Base-by-base conservation (phyloP, 2,113 vertebrate species). In the Globicephala melas region DNA sequence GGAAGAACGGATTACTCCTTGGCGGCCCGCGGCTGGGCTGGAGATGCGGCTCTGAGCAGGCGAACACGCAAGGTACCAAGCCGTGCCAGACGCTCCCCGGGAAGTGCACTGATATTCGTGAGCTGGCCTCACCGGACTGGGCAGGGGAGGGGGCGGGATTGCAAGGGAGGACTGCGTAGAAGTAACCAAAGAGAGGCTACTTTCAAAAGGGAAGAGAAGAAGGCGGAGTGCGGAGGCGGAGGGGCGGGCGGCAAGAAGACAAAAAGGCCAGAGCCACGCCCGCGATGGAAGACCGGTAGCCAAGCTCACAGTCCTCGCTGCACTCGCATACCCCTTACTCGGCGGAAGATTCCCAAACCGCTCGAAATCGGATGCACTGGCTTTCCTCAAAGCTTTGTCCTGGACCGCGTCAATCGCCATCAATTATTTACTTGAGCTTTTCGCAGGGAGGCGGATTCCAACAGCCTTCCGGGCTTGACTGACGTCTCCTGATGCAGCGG, bases 61-160 rank as follows among this genome's bases (percentile, higher is more conserved):
- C 53, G 28, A 89, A 47, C 44, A 38, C 95, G 79, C 79, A 92
- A 89, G 96, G 98, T 97, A 94, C 97, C 97, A 98, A 60, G 95
- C 95, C 6, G 98, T 95, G 97, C 96, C 98, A 85, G 96, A 97
- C 97, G 92, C 94, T 94, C 95, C 97, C 95, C 95, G 91, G 96
- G 96, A 98, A 98, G 98, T 97, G 98, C 98, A 95, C 98, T 63
- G 79, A 65, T 97, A 98, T 98, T 98, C 98, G 96, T 94, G 97
- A 97, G 98, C 98, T 98, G 98, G 98, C 98, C 98, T 98, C 98
- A 98, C 97, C 18, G 67, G 89, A 96, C 97, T 94, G 94, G 95
- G 91, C 81, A n/a, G 92, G 82, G 96, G 98, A 96, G 60, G 63
- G 14, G 95, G 95, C 31, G 80, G 81, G 26, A 1, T 25, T 33